Evolutionary conservation across 1,140 invertebrate species (phyloP).

Genomic region (Habropoda laboriosa): DNA sequence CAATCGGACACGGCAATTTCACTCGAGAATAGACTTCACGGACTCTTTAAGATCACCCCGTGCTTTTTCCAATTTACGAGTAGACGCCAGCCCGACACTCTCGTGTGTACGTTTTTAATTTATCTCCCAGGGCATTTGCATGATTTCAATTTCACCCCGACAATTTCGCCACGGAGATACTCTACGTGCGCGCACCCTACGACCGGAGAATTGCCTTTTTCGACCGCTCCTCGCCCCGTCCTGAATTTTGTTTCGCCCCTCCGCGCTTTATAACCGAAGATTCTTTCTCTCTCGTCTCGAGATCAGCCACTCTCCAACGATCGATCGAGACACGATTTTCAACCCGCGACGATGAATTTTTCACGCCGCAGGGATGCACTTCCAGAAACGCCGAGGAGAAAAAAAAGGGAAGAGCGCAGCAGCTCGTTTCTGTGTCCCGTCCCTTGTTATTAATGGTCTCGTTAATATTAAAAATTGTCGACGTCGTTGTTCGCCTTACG

Average conservation of each 20-base stretch:
- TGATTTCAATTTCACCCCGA: conserved; percentile 36
- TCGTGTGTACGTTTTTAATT: conserved; percentile 20
- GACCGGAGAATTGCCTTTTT: background rate
- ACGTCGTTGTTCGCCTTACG: conserved; percentile 28
- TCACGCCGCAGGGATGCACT: background rate
- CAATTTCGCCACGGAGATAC: background rate
- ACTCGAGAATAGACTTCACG: background rate
- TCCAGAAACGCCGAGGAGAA: background rate
- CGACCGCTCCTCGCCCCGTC: background rate
- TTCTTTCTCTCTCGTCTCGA: background rate
- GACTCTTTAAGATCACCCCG: background rate
- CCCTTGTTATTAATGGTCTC: conserved; percentile 34
- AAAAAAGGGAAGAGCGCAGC: background rate
- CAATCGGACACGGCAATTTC: conserved; percentile 4
- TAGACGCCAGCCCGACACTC: background rate
- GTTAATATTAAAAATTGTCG: conserved; percentile 51
- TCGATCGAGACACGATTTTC: conserved; percentile 10
- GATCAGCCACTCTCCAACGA: background rate
- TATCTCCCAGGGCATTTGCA: conserved; percentile 34
- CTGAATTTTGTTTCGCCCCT: background rate
- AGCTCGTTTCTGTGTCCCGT: conserved; percentile 32
- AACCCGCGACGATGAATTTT: conserved; percentile 21
- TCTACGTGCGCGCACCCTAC: background rate
- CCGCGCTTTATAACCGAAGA: conserved; percentile 6
- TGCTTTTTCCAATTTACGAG: conserved; percentile 21